Conservation (phyloP, 2,888 invertebrate genomes). For the Morpho achilles region DNA sequence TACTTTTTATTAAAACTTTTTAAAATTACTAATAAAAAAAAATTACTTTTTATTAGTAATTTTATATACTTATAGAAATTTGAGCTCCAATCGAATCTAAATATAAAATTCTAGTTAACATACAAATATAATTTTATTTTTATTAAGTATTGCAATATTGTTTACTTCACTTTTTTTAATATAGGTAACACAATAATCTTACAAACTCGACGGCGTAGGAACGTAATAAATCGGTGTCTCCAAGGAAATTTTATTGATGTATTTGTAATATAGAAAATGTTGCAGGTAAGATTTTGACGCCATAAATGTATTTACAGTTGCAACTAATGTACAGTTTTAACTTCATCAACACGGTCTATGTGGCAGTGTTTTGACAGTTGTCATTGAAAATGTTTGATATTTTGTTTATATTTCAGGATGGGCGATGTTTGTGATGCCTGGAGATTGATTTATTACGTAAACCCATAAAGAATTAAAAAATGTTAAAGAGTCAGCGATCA, state of each 20-base stretch:
- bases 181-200: conserved; percentile 41
- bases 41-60: too few relatives aligned
- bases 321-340: conserved; percentile 17
- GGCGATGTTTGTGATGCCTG: conserved; percentile 39
- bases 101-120: too few relatives aligned
- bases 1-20: too few relatives aligned
- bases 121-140: too few relatives aligned
- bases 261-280: conserved; percentile 39
- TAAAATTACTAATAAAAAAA: too few relatives aligned
- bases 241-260: conserved; percentile 76
- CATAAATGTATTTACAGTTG: conserved; percentile 2
- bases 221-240: conserved; percentile 75
- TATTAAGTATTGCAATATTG: conserved; percentile 14
- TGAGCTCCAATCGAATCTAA: too few relatives aligned
- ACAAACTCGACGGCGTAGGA: conserved; percentile 55
- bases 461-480: conserved; percentile 41
- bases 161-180: conserved; percentile 19
- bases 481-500: conserved; percentile 47
- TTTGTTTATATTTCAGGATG: conserved; percentile 76
- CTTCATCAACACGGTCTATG: conserved; percentile 45
- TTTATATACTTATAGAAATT: too few relatives aligned
- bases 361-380: conserved; percentile 77
- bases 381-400: conserved; percentile 55
- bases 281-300: conserved; percentile 39
- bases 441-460: conserved; percentile 33